phyloP scores from a whole-genome alignment of 2,797 vertebrate genomes.

The Amblyraja radiata region DNA sequence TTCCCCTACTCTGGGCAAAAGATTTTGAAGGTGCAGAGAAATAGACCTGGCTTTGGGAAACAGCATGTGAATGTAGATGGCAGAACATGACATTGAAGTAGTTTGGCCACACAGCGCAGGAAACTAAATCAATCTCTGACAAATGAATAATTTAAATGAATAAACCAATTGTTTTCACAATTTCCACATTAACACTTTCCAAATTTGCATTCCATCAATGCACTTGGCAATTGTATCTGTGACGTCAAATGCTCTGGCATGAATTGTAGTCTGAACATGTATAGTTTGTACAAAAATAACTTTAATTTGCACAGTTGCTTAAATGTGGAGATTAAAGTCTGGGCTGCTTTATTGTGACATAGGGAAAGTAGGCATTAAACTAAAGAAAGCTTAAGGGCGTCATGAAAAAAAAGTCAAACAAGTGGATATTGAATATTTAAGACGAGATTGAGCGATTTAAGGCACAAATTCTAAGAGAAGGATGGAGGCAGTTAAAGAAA shows the following conservation, averaged over 20 bases:
- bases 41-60: not conserved
- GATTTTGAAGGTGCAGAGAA: not conserved
- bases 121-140: not conserved
- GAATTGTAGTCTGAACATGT: not conserved
- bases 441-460: not conserved
- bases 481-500: not conserved
- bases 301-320: not conserved
- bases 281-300: not conserved
- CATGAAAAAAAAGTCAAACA: not conserved
- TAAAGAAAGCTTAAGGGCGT: not conserved
- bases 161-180: not conserved
- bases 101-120: not conserved
- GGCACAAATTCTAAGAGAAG: not conserved
- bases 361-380: not conserved
- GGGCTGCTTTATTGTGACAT: not conserved
- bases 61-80: not conserved
- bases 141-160: not conserved
- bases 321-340: not conserved
- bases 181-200: not conserved
- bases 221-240: not conserved
- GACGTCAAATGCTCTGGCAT: not conserved
- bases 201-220: not conserved
- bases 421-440: not conserved
- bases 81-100: not conserved
- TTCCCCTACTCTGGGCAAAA: too few species aligned